A percentile compares a stretch with the other conserved stretches of the same genome.
Conservation (phyloP, 1,140 invertebrate genomes). For the Panagrolaimus sp. region DNA sequence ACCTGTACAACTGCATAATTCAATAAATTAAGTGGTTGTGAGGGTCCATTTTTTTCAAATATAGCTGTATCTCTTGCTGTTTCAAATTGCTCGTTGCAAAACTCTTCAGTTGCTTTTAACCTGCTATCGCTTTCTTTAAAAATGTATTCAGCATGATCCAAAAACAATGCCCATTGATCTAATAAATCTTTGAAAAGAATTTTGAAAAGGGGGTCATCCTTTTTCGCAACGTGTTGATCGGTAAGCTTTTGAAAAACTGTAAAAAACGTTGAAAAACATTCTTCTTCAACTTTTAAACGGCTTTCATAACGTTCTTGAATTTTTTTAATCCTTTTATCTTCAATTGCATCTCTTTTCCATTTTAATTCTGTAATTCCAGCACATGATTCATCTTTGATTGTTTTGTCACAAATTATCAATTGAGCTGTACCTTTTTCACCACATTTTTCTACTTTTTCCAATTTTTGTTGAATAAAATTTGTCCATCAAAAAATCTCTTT, state of each 20-base stretch:
- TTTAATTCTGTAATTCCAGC: not conserved
- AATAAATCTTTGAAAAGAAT: not conserved
- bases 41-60: too few relatives aligned
- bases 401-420: not conserved
- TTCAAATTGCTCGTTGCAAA: too few relatives aligned
- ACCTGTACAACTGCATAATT: too few relatives aligned
- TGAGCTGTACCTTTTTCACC: not conserved
- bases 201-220: not conserved
- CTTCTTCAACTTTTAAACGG: not conserved
- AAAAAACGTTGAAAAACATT: not conserved
- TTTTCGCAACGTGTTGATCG: not conserved
- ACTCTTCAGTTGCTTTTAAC: too few relatives aligned
- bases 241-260: not conserved
- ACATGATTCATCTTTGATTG: not conserved
- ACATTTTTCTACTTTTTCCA: not conserved
- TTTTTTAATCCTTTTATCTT: not conserved
- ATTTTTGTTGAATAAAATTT: constrained; percentile 22
- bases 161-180: not conserved
- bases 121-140: too few relatives aligned
- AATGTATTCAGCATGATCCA: not conserved
- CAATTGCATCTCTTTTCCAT: not conserved
- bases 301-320: not conserved
- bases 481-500: not conserved
- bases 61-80: too few relatives aligned
- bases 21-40: too few relatives aligned